Percentiles rank a stretch among this genome's conserved stretches.
Evolutionary conservation across 2,797 vertebrate species (phyloP).

Genomic region (Enteromius anoplus): DNA sequence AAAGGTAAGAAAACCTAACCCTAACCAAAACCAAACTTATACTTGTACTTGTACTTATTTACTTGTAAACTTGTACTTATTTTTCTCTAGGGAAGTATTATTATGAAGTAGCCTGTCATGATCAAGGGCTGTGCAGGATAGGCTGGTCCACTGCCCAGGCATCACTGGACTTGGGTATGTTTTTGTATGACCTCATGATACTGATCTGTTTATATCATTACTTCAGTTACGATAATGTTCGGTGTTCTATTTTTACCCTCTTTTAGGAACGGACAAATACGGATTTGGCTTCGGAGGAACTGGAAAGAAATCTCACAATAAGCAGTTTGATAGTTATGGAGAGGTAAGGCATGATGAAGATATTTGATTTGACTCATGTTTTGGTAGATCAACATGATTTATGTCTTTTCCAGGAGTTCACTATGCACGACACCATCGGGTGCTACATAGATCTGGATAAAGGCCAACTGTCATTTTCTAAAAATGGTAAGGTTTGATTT

Average conservation of each 20-base stretch:
- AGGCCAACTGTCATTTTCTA: slow-evolving; percentile 88
- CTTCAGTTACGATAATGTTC: not conserved
- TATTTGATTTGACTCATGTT: not conserved
- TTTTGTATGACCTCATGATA: not conserved
- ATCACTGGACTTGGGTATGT: slow-evolving; percentile 89
- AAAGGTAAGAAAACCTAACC: slow-evolving; percentile 94
- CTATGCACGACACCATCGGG: slow-evolving; percentile 96
- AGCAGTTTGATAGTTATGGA: slow-evolving; percentile 98
- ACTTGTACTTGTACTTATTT: too few relatives aligned
- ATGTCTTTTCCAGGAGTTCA: slow-evolving; percentile 85
- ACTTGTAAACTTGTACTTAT: too few relatives aligned
- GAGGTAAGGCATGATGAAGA: slow-evolving; percentile 79
- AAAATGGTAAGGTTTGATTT: slow-evolving; percentile 83
- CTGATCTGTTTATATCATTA: not conserved
- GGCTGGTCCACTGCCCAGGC: slow-evolving; percentile 95
- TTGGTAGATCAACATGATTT: not conserved
- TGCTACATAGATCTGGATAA: slow-evolving; percentile 92
- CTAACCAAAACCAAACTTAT: too few relatives aligned
- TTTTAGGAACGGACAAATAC: slow-evolving; percentile 90
- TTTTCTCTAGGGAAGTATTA: slow-evolving; percentile 85
- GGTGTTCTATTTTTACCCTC: slow-evolving; percentile 16
- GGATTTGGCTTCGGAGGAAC: slow-evolving; percentile 97
- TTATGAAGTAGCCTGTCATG: slow-evolving; percentile 93
- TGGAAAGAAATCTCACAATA: slow-evolving; percentile 98
- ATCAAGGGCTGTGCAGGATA: slow-evolving; percentile 93